These are phyloP conservation scores for Apeltes quadracus DNA, from an alignment of 2,113 vertebrate genomes.

Conservation along the genomic window DNA sequence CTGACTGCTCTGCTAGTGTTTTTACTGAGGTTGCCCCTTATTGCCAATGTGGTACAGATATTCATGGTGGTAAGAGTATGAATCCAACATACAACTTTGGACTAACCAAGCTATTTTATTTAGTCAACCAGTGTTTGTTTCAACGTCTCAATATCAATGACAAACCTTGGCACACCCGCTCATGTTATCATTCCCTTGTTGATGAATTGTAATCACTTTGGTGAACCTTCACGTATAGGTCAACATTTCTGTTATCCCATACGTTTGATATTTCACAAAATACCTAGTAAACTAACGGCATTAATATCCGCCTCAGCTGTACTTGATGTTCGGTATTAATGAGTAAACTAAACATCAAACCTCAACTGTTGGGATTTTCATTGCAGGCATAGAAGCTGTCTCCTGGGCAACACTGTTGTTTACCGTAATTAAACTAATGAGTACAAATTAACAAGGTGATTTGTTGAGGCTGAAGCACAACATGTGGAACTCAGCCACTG, in stretches of 20 bases:
- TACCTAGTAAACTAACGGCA: background rate
- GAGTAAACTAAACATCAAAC: background rate
- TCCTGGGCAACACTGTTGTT: constrained; percentile 50
- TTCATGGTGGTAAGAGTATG: background rate
- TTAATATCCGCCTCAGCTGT: background rate
- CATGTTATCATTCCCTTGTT: background rate
- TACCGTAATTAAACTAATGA: constrained; percentile 63
- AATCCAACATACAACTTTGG: background rate
- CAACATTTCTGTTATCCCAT: background rate
- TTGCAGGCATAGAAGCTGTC: background rate
- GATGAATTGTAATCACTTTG: background rate
- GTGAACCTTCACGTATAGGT: background rate
- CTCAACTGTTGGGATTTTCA: background rate
- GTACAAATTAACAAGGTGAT: constrained; percentile 49
- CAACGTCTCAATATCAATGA: background rate
- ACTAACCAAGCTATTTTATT: background rate
- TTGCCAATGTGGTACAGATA: background rate
- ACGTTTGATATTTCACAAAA: background rate
- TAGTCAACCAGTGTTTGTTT: background rate
- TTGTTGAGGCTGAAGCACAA: constrained; percentile 42
- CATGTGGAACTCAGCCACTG: constrained; percentile 14
- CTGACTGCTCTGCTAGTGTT: background rate
- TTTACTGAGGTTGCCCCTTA: background rate
- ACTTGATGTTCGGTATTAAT: background rate
- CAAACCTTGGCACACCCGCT: background rate